Conservation (phyloP, 2,113 vertebrate species). For the Petroica traversi region DNA sequence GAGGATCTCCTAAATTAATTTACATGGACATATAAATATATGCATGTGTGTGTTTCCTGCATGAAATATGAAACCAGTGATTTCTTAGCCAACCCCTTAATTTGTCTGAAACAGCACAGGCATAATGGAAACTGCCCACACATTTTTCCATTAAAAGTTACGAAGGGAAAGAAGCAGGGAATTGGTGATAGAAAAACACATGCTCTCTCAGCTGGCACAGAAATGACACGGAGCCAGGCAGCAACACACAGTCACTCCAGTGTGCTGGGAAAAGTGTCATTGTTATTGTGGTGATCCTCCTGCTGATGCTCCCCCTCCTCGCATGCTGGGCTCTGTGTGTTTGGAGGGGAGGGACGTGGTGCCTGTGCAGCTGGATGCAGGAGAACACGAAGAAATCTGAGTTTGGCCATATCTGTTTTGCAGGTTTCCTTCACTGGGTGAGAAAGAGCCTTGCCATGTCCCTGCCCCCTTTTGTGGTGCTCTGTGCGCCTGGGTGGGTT, state of each 20-base stretch:
- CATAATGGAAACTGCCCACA: conserved; percentile 69
- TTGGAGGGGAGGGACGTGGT: accelerated
- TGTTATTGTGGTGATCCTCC: neutral
- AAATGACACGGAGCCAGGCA: neutral
- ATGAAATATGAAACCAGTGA: conserved; percentile 49
- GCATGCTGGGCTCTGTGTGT: accelerated
- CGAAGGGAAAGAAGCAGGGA: conserved; percentile 14
- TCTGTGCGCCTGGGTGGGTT: neutral
- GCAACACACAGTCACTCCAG: neutral
- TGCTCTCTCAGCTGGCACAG: neutral
- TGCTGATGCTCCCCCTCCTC: neutral
- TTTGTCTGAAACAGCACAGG: conserved; percentile 69
- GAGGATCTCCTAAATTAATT: conserved; percentile 64
- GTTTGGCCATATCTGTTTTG: accelerated
- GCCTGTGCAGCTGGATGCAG: neutral
- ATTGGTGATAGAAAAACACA: neutral
- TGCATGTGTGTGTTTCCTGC: conserved; percentile 22
- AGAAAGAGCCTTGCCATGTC: too few relatives aligned
- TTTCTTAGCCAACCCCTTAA: conserved; percentile 71
- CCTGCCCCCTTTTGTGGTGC: accelerated
- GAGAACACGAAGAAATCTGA: accelerated
- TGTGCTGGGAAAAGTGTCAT: neutral
- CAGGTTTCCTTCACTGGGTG: neutral
- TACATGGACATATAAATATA: conserved; percentile 41
- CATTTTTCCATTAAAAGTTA: conserved; percentile 75